Conservation (phyloP, 2,113 vertebrate genomes). For the Psammodynastes pulverulentus region DNA sequence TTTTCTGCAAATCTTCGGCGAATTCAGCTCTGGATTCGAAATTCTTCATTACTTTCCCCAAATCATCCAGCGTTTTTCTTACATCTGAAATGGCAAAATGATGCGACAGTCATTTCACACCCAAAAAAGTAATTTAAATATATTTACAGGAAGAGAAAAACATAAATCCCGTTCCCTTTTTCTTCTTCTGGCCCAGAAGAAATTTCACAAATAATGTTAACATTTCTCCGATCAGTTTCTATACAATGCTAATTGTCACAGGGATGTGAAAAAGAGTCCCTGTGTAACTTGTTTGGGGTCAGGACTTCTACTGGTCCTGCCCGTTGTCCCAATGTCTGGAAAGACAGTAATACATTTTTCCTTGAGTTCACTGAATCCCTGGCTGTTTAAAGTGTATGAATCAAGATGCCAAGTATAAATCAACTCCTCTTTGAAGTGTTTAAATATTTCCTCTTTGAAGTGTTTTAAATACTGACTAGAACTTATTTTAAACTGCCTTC, state of each 20-base stretch:
- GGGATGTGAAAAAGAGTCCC: not conserved
- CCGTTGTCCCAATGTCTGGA: not conserved
- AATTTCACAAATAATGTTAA: not conserved
- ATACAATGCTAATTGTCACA: not conserved
- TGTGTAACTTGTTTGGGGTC: not conserved
- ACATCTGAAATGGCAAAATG: conserved; percentile 80
- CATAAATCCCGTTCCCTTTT: conserved; percentile 35
- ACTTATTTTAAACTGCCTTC: not conserved
- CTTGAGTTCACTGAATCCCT: not conserved
- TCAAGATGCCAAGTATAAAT: not conserved
- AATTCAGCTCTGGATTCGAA: conserved; percentile 86
- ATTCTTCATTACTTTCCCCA: conserved; percentile 86
- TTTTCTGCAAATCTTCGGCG: conserved; percentile 81
- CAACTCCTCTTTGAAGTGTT: not conserved
- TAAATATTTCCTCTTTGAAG: not conserved
- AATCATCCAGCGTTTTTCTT: conserved; percentile 81
- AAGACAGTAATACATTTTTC: not conserved
- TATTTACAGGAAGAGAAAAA: conserved; percentile 15
- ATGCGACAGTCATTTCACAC: conserved; percentile 40
- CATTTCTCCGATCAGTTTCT: conserved; percentile 21
- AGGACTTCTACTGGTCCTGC: not conserved
- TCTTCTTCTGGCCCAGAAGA: conserved; percentile 32
- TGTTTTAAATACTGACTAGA: not conserved
- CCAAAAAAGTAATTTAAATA: conserved; percentile 44
- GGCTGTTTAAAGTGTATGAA: not conserved